Evolutionary conservation across 2,888 invertebrate genomes (phyloP), one percentile per base, ranked within the genome.

Genomic region (Acholoe squamosa): DNA sequence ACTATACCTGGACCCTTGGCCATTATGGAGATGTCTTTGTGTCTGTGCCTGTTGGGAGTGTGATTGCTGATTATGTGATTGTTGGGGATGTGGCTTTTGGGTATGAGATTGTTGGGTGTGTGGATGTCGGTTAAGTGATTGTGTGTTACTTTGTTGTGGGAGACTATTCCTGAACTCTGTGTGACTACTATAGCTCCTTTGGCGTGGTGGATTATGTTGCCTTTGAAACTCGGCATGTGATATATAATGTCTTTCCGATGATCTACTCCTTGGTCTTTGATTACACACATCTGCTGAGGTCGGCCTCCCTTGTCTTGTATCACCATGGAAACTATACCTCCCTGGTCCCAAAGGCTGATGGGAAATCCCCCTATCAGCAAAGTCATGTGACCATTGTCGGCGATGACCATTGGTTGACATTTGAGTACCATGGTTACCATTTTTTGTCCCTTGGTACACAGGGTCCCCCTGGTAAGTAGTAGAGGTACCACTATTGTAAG

Each of bases 271-370:
- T 7, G 86, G 86, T 28, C 56, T 52, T 25, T 86, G 86, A 31
- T 86, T 86, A 80, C 80, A 80, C 22, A 43, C 80, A 34, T 80
- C 80, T 0, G 7, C 54, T 12, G 28, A 28, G 22, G 25, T 0
- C 1, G 25, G 0, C 3, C 43, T 16, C 28, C 28, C 33, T 1
- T 22, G 86, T 22, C 86, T 25, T 16, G 86, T 25, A 54, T 86
- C 56, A 52, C 86, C 86, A 86, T 86, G 86, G 86, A 86, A 86
- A 86, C 86, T 86, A 28, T 86, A 86, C 25, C 86, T 52, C 19
- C 54, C 54, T 1, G 22, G 52, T 52, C 54, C 54, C 28, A 19
- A 16, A n/a, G n/a, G 34, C n/a, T 56, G 52, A 7, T 86, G 54
- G n/a, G 51, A n/a, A 3, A 33, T 43, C 22, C 22, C 31, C 43